Percentiles rank a stretch among this genome's conserved stretches.
Conservation (phyloP, 2,113 vertebrate species). For the Hypanus sabinus region DNA sequence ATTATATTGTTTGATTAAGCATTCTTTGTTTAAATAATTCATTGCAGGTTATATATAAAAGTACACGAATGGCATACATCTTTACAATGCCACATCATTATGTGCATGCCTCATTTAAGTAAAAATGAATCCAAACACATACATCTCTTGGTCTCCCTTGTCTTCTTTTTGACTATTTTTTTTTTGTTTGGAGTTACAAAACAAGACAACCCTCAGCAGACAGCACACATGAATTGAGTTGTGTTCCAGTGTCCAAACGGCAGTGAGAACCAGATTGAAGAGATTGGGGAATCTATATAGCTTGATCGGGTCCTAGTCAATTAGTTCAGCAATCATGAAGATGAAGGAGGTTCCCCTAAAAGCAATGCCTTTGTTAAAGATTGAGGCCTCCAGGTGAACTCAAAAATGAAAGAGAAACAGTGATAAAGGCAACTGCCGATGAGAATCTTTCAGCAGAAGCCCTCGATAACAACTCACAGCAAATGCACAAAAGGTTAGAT, state of each 20-base stretch:
- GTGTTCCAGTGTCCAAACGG: not conserved
- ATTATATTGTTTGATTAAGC: no score
- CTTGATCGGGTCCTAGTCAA: not conserved
- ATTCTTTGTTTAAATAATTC: no score
- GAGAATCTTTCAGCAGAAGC: not conserved
- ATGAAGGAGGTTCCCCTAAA: not conserved
- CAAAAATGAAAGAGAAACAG: not conserved
- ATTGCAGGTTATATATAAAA: no score
- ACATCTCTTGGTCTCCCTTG: no score
- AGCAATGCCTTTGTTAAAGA: not conserved
- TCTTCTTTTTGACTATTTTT: no score
- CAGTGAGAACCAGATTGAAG: not conserved
- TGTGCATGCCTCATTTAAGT: no score
- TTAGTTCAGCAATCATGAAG: not conserved
- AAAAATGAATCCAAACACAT: no score
- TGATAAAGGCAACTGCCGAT: not conserved
- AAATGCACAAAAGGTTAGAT: slow-evolving; percentile 95
- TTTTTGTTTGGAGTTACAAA: no score
- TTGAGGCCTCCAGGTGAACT: not conserved
- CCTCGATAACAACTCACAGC: slow-evolving; percentile 61
- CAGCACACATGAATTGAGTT: not conserved
- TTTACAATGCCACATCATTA: no score
- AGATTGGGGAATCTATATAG: slow-evolving; percentile 16
- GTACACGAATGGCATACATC: no score
- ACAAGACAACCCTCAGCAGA: not conserved